These are phyloP conservation scores for Drosophila auraria DNA, from an alignment of 1,140 invertebrate species.

Conservation along the genomic window DNA sequence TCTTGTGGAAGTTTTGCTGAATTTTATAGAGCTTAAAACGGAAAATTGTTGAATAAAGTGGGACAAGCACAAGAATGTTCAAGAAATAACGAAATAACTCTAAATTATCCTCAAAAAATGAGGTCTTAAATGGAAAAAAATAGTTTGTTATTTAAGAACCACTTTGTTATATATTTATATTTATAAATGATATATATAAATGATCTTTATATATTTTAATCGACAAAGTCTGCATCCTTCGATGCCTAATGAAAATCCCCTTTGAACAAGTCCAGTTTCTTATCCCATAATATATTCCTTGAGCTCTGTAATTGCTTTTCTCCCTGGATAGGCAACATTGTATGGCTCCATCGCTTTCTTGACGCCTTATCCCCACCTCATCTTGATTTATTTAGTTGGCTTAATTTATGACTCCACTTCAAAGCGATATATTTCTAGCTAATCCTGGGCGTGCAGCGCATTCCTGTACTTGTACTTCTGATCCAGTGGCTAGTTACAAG, in stretches of 20 bases:
- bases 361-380: constrained; percentile 28
- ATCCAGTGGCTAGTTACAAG: constrained; percentile 41
- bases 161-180: too few relatives aligned
- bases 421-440: constrained; percentile 39
- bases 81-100: constrained; percentile 1
- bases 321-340: constrained; percentile 2
- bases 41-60: constrained; percentile 22
- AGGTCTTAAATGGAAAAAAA: neutral
- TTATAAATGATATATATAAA: too few relatives aligned
- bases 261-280: neutral
- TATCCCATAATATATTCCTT: constrained; percentile 23
- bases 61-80: constrained; percentile 4
- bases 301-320: constrained; percentile 10
- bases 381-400: constrained; percentile 49
- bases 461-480: constrained; percentile 43
- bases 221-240: neutral
- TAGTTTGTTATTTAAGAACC: too few relatives aligned
- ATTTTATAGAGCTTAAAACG: constrained; percentile 9
- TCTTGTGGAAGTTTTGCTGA: constrained; percentile 4
- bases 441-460: constrained; percentile 26
- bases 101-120: neutral
- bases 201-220: too few relatives aligned
- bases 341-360: constrained; percentile 8
- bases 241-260: constrained; percentile 4
- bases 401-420: constrained; percentile 48